Percentiles rank a stretch among this genome's conserved stretches.
These are phyloP conservation scores for Zaprionus davidi DNA, from an alignment of 1,140 invertebrate genomes.

Conservation along the genomic window DNA sequence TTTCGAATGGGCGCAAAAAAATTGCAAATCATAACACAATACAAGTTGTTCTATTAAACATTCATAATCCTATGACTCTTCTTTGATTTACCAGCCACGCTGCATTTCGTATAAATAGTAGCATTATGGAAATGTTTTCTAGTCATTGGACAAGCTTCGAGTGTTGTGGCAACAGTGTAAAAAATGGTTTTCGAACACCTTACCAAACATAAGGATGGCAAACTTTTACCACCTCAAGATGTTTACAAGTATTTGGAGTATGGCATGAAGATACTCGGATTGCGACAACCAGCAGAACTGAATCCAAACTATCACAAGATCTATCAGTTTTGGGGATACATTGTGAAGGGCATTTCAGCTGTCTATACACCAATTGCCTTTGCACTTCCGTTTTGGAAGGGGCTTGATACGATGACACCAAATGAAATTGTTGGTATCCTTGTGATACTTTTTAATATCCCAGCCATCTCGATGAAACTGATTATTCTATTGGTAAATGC, in stretches of 20 bases:
- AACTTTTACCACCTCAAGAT: neutral
- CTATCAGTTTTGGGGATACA: neutral
- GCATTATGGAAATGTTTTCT: no score
- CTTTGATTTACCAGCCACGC: no score
- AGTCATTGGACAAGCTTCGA: no score
- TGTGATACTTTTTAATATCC: slow-evolving; percentile 45
- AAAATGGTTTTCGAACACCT: neutral
- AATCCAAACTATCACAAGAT: neutral
- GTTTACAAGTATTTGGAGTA: neutral
- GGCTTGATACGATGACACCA: slow-evolving; percentile 10
- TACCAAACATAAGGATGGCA: neutral
- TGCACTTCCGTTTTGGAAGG: slow-evolving; percentile 8
- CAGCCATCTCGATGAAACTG: slow-evolving; percentile 23
- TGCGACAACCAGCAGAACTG: neutral
- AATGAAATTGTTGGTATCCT: slow-evolving; percentile 34
- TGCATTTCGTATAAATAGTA: no score
- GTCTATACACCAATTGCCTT: slow-evolving; percentile 34
- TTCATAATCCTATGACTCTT: no score
- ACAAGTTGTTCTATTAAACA: no score
- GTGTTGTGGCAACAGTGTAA: neutral
- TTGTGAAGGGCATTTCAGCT: neutral
- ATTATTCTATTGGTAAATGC: slow-evolving; percentile 4
- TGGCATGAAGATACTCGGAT: neutral
- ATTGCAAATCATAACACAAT: no score
- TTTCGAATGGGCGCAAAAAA: no score